Evolutionary conservation across 2,113 vertebrate species (phyloP), one percentile per base, ranked within the genome.

Genomic region (Podarcis muralis): DNA sequence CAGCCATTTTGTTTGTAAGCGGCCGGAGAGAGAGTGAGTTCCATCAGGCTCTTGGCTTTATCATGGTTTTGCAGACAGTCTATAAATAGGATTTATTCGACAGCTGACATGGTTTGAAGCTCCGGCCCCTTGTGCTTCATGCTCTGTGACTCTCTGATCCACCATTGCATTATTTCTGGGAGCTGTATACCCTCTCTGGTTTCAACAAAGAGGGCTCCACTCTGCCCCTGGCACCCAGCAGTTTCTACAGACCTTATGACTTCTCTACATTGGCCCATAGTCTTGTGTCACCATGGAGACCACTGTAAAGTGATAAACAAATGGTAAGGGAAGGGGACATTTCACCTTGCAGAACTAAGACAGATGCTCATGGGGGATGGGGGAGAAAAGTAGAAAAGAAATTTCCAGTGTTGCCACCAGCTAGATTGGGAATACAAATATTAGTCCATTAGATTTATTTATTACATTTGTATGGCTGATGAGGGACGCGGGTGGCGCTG

Each of bases 261-360:
- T 89, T 81, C 84, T 83, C 43, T 0, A 2, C 6, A 66, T 91
- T 48, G 72, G 90, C 86, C 12, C 0, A 74, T 79, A 92, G 89
- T 72, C 89, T 66, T 71, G 43, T 15, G 90, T 95, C 89, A 87
- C 93, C 93, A 93, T 92, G 92, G 92, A 89, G 85, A 93, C 87
- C 1, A 1, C 80, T 27, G 32, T 4, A 81, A 87, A 87, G 65
- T 1, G 78, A 87, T 85, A 85, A 92, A 90, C 83, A 90, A 81
- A 89, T 87, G 85, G 15, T 90, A 85, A 78, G 89, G 77, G 92
- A 91, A 6, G 84, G 85, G 66, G 66, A 74, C 71, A 27, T 62
- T 86, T 85, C 87, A 84, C 92, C 76, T 92, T 43, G 77, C 48
- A 48, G 23, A 81, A 59, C 43, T 7, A 1, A 81, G 80, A 62